Percentiles rank a stretch among this genome's conserved stretches.
Conservation (phyloP, 1,140 invertebrate species). For the Apis cerana region DNA sequence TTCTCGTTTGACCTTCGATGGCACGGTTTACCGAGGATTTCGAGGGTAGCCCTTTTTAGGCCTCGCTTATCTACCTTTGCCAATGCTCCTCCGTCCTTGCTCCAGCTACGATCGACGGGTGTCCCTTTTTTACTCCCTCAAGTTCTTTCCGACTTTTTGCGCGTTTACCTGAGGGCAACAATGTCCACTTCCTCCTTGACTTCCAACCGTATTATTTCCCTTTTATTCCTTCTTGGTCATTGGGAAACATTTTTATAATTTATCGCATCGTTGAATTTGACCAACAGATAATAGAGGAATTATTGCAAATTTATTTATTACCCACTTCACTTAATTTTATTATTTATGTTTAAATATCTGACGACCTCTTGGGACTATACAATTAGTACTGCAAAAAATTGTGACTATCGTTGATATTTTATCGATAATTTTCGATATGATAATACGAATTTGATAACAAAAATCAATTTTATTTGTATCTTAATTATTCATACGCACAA, state of each 20-base stretch:
- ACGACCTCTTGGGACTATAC: too few species aligned
- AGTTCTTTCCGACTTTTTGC: slow-evolving; percentile 37
- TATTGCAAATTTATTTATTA: neutral
- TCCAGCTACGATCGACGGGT: neutral
- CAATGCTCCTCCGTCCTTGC: slow-evolving; percentile 69
- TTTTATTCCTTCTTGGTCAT: neutral
- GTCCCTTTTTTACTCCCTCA: slow-evolving; percentile 31
- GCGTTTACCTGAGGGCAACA: slow-evolving; percentile 66
- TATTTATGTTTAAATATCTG: too few species aligned
- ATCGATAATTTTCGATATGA: too few species aligned
- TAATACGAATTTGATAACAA: too few species aligned
- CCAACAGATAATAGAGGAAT: neutral
- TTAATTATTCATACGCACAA: neutral
- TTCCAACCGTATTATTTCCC: slow-evolving; percentile 52
- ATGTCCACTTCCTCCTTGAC: slow-evolving; percentile 48
- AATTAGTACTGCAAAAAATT: too few species aligned
- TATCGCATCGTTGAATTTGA: neutral
- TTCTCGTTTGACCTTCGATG: slow-evolving; percentile 70
- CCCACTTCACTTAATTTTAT: too few species aligned
- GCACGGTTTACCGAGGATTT: slow-evolving; percentile 17
- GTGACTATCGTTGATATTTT: too few species aligned
- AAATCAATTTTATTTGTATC: too few species aligned
- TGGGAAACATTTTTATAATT: slow-evolving; percentile 1
- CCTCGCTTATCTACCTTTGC: slow-evolving; percentile 66
- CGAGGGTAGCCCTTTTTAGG: slow-evolving; percentile 40